Conservation (phyloP, 2,888 invertebrate genomes). For the Actias luna region DNA sequence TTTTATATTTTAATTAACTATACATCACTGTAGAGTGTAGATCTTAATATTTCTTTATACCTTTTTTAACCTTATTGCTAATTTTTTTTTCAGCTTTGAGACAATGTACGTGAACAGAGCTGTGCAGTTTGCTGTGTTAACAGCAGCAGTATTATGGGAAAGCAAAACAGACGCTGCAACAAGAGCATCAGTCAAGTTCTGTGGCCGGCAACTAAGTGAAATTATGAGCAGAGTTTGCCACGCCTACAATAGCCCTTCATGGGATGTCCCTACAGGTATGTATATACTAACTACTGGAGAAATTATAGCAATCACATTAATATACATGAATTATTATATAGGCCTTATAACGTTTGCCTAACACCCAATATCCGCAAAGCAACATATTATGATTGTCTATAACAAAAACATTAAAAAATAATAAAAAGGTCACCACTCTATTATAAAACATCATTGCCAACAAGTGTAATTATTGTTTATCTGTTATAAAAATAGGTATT, state of each 20-base stretch:
- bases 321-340: background rate
- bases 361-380: conserved; percentile 56
- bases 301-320: background rate
- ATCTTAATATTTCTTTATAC: background rate
- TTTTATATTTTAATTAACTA: too few species aligned
- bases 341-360: conserved; percentile 17
- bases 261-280: conserved; percentile 70
- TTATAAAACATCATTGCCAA: conserved; percentile 22
- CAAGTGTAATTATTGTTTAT: conserved; percentile 12
- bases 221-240: conserved; percentile 72
- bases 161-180: conserved; percentile 51
- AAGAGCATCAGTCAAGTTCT: conserved; percentile 58
- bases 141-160: conserved; percentile 53
- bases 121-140: conserved; percentile 52
- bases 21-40: too few species aligned
- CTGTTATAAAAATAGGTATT: conserved; percentile 10
- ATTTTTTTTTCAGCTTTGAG: conserved; percentile 35
- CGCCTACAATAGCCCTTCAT: conserved; percentile 70
- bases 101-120: conserved; percentile 59
- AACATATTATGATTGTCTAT: conserved; percentile 49
- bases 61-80: background rate
- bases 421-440: conserved; percentile 36
- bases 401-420: conserved; percentile 32
- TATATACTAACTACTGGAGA: background rate
- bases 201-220: conserved; percentile 69